A percentile compares a stretch with the other conserved stretches of the same genome.
Conservation (phyloP, 2,113 vertebrate species). For the Onychorhynchus coronatus region DNA sequence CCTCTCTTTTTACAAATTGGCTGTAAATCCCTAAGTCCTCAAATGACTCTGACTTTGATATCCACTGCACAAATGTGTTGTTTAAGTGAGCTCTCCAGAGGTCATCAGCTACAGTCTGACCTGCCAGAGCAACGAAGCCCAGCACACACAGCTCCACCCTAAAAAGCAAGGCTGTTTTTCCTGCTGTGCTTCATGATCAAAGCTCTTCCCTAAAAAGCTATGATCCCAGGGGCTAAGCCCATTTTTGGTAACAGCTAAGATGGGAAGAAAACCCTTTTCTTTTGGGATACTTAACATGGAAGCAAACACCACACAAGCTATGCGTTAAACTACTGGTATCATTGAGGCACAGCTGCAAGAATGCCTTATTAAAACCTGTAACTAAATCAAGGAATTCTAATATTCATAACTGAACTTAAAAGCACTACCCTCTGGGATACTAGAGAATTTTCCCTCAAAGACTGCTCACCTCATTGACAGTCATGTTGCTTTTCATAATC, state of each 20-base stretch:
- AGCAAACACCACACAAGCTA: not conserved
- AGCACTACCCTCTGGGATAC: not conserved
- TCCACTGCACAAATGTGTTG: not conserved
- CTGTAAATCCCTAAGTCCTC: not conserved
- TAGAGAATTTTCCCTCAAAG: not conserved
- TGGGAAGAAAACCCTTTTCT: not conserved
- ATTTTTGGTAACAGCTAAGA: not conserved
- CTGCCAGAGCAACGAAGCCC: not conserved
- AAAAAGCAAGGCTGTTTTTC: not conserved
- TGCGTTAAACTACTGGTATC: not conserved
- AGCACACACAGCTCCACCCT: not conserved
- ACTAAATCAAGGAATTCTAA: conserved; percentile 2
- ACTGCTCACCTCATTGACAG: conserved; percentile 4
- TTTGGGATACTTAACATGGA: not conserved
- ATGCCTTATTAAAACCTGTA: not conserved
- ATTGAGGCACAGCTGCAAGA: not conserved
- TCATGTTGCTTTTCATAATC: conserved; percentile 32
- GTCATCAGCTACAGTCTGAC: not conserved
- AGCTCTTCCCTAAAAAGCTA: not conserved
- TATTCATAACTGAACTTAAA: conserved; percentile 5
- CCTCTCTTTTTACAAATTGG: not conserved
- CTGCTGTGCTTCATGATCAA: not conserved
- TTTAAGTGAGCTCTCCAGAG: not conserved
- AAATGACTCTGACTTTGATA: not conserved
- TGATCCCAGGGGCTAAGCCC: not conserved